Evolutionary conservation across 2,113 vertebrate species (phyloP).

Genomic region (Anser cygnoides): DNA sequence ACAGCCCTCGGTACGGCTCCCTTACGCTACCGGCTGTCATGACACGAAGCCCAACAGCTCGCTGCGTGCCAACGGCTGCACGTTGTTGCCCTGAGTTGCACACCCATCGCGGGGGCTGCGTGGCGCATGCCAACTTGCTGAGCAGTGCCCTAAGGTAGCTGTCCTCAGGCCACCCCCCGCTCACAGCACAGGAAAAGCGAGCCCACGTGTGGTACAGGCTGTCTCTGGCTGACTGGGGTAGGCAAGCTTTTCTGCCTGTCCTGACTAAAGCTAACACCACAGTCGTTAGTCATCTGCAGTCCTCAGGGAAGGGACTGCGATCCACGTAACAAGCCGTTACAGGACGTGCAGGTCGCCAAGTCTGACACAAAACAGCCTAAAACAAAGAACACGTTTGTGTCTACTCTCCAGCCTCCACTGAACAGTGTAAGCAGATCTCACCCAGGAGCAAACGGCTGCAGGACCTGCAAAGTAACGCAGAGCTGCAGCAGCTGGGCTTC

Average conservation of each 20-base stretch:
- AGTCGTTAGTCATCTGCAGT: background rate
- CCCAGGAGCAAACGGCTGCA: background rate
- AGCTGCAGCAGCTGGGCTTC: background rate
- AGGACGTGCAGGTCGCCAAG: background rate
- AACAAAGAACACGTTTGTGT: background rate
- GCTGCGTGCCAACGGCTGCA: background rate
- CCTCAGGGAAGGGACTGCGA: background rate
- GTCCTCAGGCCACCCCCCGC: background rate
- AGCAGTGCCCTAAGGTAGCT: background rate
- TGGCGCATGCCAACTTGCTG: background rate
- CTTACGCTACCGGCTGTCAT: accelerated
- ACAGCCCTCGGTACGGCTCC: background rate
- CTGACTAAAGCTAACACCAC: background rate
- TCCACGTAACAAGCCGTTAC: accelerated
- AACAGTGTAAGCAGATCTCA: background rate
- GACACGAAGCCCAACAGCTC: background rate
- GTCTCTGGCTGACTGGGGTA: background rate
- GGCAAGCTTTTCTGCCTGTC: background rate
- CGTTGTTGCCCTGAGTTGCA: background rate
- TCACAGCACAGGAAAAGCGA: background rate
- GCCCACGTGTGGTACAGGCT: background rate
- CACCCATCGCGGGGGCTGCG: background rate
- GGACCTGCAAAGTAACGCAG: background rate
- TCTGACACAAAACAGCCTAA: background rate
- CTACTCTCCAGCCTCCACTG: background rate